Conservation (phyloP, 2,113 vertebrate species). For the Sapajus apella region DNA sequence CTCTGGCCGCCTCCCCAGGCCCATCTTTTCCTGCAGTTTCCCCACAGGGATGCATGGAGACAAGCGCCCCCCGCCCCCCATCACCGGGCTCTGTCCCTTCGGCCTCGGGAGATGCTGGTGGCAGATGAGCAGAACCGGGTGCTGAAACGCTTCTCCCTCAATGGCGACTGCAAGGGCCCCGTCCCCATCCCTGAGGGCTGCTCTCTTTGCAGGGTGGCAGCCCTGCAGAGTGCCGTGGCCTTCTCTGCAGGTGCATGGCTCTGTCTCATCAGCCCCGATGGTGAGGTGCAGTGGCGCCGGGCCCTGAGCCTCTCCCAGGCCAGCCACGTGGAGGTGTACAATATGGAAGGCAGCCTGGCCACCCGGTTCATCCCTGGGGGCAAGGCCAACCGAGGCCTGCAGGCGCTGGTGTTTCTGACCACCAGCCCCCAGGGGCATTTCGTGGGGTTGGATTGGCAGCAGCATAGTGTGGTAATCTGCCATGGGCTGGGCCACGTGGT, state of each 20-base stretch:
- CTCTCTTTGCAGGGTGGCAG: slow-evolving; percentile 63
- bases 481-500: slow-evolving; percentile 63
- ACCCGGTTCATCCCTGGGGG: slow-evolving; percentile 66
- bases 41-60: slow-evolving; percentile 65
- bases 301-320: slow-evolving; percentile 65
- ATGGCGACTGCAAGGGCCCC: slow-evolving; percentile 55
- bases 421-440: slow-evolving; percentile 63
- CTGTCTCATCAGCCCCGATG: slow-evolving; percentile 37
- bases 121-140: slow-evolving; percentile 69
- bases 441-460: slow-evolving; percentile 74
- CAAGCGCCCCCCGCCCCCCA: slow-evolving; percentile 50
- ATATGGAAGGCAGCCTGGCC: slow-evolving; percentile 72
- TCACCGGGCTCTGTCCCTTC: slow-evolving; percentile 75
- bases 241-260: slow-evolving; percentile 57
- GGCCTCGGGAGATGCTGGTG: slow-evolving; percentile 74
- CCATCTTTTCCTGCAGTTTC: slow-evolving; percentile 75
- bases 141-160: slow-evolving; percentile 77
- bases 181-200: slow-evolving; percentile 45
- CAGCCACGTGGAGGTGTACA: slow-evolving; percentile 77
- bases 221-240: slow-evolving; percentile 46
- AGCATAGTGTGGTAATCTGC: slow-evolving; percentile 66
- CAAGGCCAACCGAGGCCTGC: slow-evolving; percentile 52
- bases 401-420: slow-evolving; percentile 73
- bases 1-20: slow-evolving; percentile 53
- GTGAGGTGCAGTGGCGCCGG: slow-evolving; percentile 69